phyloP scores from a whole-genome alignment of 1,140 invertebrate genomes.

The Lordiphosa clarofinis region DNA sequence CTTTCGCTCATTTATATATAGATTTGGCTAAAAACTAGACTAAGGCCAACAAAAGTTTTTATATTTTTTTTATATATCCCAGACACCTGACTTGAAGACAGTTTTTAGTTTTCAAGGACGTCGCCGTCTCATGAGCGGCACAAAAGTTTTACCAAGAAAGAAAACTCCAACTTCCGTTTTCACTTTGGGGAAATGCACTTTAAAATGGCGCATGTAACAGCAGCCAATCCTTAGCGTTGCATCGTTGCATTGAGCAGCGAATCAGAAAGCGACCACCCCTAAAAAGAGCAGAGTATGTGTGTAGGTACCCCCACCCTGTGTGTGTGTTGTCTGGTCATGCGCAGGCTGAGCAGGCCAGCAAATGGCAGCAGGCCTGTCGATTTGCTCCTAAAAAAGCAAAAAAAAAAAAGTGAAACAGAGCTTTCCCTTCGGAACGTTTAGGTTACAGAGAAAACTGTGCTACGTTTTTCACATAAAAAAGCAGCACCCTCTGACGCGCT shows the following conservation, averaged over 20 bases:
- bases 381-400: slow-evolving; percentile 59
- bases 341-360: slow-evolving; percentile 55
- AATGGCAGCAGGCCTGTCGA: slow-evolving; percentile 60
- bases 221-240: slow-evolving; percentile 58
- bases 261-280: slow-evolving; percentile 49
- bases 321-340: slow-evolving; percentile 55
- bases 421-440: slow-evolving; percentile 2
- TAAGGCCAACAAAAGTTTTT: too few relatives aligned
- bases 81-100: too few relatives aligned
- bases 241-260: slow-evolving; percentile 64
- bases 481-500: too few relatives aligned
- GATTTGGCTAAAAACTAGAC: too few relatives aligned
- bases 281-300: slow-evolving; percentile 24
- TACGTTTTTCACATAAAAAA: slow-evolving; percentile 19
- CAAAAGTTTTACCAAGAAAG: too few relatives aligned
- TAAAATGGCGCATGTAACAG: slow-evolving; percentile 17
- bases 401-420: slow-evolving; percentile 12
- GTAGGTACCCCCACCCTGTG: slow-evolving; percentile 44
- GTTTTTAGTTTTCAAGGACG: background rate
- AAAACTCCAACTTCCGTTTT: slow-evolving; percentile 30
- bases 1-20: background rate
- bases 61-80: slow-evolving; percentile 53
- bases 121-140: too few relatives aligned
- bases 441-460: slow-evolving; percentile 43
- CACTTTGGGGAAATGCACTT: slow-evolving; percentile 20